Evolutionary conservation across 2,113 vertebrate species (phyloP).

Genomic region (Psammodynastes pulverulentus): DNA sequence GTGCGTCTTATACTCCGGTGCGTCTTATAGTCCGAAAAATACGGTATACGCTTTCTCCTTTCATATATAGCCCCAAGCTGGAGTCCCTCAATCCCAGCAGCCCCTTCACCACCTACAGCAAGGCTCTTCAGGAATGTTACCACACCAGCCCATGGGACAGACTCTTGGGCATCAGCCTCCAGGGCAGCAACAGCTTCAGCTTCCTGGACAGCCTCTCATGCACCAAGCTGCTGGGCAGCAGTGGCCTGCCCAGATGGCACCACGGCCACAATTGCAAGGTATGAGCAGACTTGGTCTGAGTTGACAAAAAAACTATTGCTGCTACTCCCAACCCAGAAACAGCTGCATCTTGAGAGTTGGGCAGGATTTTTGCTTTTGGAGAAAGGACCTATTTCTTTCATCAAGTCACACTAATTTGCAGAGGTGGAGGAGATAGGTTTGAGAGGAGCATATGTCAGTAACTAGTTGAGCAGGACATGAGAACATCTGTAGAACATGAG

Average conservation of each 20-base stretch:
- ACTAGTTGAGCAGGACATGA: neutral
- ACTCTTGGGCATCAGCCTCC: constrained; percentile 64
- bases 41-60: neutral
- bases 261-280: constrained; percentile 74
- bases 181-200: constrained; percentile 58
- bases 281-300: neutral
- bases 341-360: neutral
- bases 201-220: constrained; percentile 61
- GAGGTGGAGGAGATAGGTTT: neutral
- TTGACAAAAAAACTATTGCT: neutral
- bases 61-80: constrained; percentile 71
- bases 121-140: constrained; percentile 67
- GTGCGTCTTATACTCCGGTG: too few relatives aligned
- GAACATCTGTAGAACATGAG: neutral
- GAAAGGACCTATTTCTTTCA: neutral
- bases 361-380: neutral
- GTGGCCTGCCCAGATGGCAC: constrained; percentile 79
- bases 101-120: constrained; percentile 75
- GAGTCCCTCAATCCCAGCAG: constrained; percentile 72
- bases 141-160: constrained; percentile 80
- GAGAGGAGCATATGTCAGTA: neutral
- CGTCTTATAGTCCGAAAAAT: neutral
- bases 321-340: neutral
- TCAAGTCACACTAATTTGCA: neutral
- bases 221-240: constrained; percentile 64